Percentiles rank a stretch among this genome's conserved stretches.
Evolutionary conservation across 2,797 vertebrate species (phyloP).

Genomic region (Esox masquinongy): DNA sequence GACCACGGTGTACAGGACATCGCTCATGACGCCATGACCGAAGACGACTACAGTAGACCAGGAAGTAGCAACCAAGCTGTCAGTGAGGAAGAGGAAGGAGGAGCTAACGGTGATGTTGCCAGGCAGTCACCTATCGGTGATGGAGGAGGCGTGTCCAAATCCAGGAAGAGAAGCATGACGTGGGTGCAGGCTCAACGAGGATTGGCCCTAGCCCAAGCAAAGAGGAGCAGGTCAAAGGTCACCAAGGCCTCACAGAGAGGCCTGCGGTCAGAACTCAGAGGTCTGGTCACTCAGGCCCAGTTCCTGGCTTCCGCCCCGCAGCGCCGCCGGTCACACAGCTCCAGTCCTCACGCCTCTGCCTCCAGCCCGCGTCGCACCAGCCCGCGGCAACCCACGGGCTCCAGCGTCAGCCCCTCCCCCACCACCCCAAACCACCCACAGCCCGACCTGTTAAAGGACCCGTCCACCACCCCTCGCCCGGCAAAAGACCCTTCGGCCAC

Average conservation of each 20-base stretch:
- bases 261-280: background rate
- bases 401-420: background rate
- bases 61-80: background rate
- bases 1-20: background rate
- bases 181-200: constrained; percentile 1
- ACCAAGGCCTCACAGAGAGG: background rate
- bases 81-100: background rate
- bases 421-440: background rate
- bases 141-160: background rate
- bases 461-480: background rate
- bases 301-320: background rate
- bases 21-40: background rate
- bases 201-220: background rate
- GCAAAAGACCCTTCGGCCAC: background rate
- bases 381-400: background rate
- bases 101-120: background rate
- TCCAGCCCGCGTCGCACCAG: background rate
- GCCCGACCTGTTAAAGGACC: background rate
- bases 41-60: background rate
- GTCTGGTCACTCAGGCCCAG: background rate
- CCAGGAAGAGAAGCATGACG: background rate
- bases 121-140: background rate
- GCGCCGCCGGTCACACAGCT: background rate
- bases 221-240: constrained; percentile 4
- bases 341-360: background rate